Evolutionary conservation across 1,140 invertebrate species (phyloP).

Genomic region (Drosophila fuyamai): DNA sequence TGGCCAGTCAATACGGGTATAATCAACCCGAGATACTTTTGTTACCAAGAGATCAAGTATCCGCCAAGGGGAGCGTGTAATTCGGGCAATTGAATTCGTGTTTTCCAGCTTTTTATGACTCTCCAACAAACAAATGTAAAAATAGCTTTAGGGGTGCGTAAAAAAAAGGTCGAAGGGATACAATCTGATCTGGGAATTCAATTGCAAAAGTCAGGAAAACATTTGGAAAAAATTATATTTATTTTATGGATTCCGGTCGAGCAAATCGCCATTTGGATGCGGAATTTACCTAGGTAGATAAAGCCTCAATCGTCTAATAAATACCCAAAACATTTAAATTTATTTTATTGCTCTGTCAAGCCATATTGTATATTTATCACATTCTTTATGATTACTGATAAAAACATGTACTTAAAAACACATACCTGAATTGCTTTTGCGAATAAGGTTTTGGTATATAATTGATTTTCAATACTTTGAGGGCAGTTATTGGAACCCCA

Average conservation of each 20-base stretch:
- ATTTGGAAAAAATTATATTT: slow-evolving; percentile 6
- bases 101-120: slow-evolving; percentile 36
- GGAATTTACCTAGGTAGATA: background rate
- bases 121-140: background rate
- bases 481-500: background rate
- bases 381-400: too few species aligned
- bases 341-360: too few species aligned
- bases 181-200: slow-evolving; percentile 33
- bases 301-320: too few species aligned
- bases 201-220: slow-evolving; percentile 23
- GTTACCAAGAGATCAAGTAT: slow-evolving; percentile 31
- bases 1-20: slow-evolving; percentile 45
- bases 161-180: slow-evolving; percentile 31
- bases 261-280: background rate
- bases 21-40: slow-evolving; percentile 62
- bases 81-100: slow-evolving; percentile 71
- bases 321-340: too few species aligned
- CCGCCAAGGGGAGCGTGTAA: slow-evolving; percentile 20
- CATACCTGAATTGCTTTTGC: background rate
- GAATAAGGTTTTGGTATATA: background rate
- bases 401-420: background rate
- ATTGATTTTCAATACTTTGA: slow-evolving; percentile 15
- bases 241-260: background rate
- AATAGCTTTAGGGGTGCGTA: slow-evolving; percentile 5
- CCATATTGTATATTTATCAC: too few species aligned